phyloP scores from a whole-genome alignment of 2,888 invertebrate genomes.

The Chymomyza fuscimana region DNA sequence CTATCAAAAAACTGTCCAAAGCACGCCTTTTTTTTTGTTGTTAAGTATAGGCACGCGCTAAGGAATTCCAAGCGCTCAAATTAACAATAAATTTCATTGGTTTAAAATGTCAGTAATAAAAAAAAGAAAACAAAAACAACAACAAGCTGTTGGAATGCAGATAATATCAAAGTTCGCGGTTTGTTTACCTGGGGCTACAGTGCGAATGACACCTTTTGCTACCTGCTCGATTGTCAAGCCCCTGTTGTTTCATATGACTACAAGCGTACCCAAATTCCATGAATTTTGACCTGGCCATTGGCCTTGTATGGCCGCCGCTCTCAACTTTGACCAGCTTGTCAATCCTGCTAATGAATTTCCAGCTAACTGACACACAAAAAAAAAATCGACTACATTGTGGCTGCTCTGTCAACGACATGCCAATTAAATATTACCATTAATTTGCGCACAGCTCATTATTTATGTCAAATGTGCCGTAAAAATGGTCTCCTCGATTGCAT shows the following conservation, averaged over 20 bases:
- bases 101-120: constrained; percentile 34
- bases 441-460: constrained; percentile 17
- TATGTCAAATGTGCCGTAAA: not conserved
- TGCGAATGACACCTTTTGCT: not conserved
- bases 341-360: constrained; percentile 8
- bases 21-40: not conserved
- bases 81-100: constrained; percentile 37
- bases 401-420: constrained; percentile 1
- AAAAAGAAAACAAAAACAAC: not conserved
- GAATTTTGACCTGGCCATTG: constrained; percentile 6
- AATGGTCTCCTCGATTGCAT: constrained; percentile 1
- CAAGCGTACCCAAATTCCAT: constrained; percentile 6
- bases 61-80: constrained; percentile 9
- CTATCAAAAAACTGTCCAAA: not conserved
- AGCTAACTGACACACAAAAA: not conserved
- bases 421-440: constrained; percentile 10
- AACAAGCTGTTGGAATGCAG: constrained; percentile 11
- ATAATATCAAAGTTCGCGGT: constrained; percentile 11
- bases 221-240: not conserved
- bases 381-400: not conserved
- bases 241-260: not conserved
- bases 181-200: not conserved
- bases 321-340: constrained; percentile 10
- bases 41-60: constrained; percentile 10
- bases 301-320: not conserved